Conservation (phyloP, 2,888 invertebrate genomes). For the Spialia ferax region DNA sequence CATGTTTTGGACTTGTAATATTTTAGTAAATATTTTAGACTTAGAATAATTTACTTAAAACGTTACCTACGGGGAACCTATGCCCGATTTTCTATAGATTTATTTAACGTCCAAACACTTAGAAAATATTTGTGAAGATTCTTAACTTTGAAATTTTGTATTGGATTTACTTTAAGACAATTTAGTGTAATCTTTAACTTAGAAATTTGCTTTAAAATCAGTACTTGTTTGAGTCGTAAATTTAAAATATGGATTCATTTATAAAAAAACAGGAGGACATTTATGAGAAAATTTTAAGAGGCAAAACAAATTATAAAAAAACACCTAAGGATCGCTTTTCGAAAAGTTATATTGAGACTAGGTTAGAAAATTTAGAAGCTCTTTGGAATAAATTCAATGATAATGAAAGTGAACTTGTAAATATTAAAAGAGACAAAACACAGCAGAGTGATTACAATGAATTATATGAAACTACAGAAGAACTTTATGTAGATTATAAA, state of each 20-base stretch:
- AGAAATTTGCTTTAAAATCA: not conserved
- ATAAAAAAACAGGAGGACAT: not conserved
- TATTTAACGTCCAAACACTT: not conserved
- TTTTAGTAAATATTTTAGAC: not conserved
- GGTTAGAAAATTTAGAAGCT: slow-evolving; percentile 12
- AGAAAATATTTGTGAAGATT: not conserved
- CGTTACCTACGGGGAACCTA: not conserved
- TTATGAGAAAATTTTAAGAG: not conserved
- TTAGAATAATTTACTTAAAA: not conserved
- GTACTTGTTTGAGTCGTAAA: not conserved
- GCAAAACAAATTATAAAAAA: slow-evolving; percentile 17
- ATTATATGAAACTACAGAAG: slow-evolving; percentile 15
- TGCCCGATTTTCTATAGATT: not conserved
- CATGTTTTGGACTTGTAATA: not conserved
- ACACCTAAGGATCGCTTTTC: slow-evolving; percentile 21
- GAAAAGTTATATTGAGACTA: slow-evolving; percentile 4
- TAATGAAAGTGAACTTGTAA: not conserved
- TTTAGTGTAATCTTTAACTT: not conserved
- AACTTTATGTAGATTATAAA: slow-evolving; percentile 16
- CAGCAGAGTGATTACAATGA: not conserved
- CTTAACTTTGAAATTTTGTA: no score
- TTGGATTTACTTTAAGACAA: no score
- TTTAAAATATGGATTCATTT: not conserved
- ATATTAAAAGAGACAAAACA: not conserved
- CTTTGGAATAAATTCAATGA: not conserved